Base-by-base conservation (phyloP, 2,113 vertebrate genomes). In the Sinocyclocheilus maitianheensis region DNA sequence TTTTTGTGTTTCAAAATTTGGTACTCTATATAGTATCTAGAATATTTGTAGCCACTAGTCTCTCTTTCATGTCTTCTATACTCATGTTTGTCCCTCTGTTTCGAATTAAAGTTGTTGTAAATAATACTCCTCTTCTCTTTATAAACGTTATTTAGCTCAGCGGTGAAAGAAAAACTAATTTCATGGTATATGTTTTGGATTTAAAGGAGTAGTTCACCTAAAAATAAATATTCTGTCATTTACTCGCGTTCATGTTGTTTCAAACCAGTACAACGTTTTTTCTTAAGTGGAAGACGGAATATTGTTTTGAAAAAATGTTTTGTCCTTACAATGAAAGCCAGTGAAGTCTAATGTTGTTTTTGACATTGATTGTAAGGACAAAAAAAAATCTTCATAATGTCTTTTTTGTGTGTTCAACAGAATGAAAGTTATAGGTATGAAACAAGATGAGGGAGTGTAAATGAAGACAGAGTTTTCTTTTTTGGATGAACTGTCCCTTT, bases 21-120 rank as follows among this genome's bases (percentile, higher is more conserved):
- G 37, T 75, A 77, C n/a, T 88, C 10, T 76, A 67, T 82, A 37
- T 82, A 37, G 14, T 30, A 26, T 80, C 8, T 65, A 14, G 4
- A 46, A 24, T 34, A 34, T 63, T 51, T 71, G 77, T 82, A 40
- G 62, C 16, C 6, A 53, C 60, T 20, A 16, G 55, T 65, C 63
- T 37, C 43, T 53, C 69, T 76, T n/a, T 81, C 76, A 67, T 34
- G 51, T 82, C 43, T 18, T 90, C 87, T 90, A 84, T 86, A 88
- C 91, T 90, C 48, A 75, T 86, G 60, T 84, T 87, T 89, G 53
- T 34, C 30, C 30, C 83, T 84, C 87, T 87, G 88, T 84, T 90
- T 91, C 40, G 3, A 89, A 81, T 86, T 91, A 90, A 83, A 83
- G 58, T 80, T 81, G 81, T 71, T 87, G 74, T 83, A 86, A 77